These are phyloP conservation scores for Sebastolobus alascanus DNA, from an alignment of 2,797 vertebrate genomes.

Conservation along the genomic window DNA sequence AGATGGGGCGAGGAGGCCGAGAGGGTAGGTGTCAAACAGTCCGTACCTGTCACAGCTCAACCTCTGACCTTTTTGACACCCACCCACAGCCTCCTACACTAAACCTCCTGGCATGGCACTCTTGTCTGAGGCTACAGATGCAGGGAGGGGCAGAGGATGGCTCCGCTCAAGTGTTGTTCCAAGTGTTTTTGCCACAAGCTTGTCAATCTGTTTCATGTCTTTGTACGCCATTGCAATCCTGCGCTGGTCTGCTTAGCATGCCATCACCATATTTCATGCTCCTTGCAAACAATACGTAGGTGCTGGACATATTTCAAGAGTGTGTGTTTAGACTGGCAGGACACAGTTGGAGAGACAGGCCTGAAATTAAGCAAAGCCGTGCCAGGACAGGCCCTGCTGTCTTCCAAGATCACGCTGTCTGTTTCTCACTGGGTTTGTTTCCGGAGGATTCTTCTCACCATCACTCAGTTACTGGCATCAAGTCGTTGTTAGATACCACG, in stretches of 20 bases:
- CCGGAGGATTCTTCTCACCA: constrained; percentile 24
- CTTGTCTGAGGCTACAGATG: constrained; percentile 41
- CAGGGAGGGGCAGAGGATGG: constrained; percentile 45
- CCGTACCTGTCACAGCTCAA: constrained; percentile 58
- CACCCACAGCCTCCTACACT: constrained; percentile 41
- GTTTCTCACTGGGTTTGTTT: constrained; percentile 47
- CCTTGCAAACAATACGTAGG: constrained; percentile 66
- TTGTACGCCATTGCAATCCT: constrained; percentile 51
- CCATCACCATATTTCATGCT: constrained; percentile 60
- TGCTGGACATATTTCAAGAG: constrained; percentile 67
- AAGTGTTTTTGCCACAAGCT: constrained; percentile 52
- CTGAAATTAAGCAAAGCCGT: constrained; percentile 44
- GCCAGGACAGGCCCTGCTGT: constrained; percentile 41
- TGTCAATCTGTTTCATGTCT: constrained; percentile 73
- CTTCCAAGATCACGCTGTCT: constrained; percentile 35
- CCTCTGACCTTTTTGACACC: constrained; percentile 63
- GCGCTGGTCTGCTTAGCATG: constrained; percentile 44
- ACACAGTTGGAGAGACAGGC: constrained; percentile 45
- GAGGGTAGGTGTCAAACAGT: constrained; percentile 55
- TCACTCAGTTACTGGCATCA: constrained; percentile 13
- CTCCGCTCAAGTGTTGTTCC: constrained; percentile 56
- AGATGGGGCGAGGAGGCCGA: constrained; percentile 32
- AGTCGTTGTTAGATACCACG: constrained; percentile 6
- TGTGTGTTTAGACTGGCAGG: constrained; percentile 74
- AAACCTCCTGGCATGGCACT: constrained; percentile 48